phyloP scores from a whole-genome alignment of 2,113 vertebrate species.

The Hemiprocne comata region DNA sequence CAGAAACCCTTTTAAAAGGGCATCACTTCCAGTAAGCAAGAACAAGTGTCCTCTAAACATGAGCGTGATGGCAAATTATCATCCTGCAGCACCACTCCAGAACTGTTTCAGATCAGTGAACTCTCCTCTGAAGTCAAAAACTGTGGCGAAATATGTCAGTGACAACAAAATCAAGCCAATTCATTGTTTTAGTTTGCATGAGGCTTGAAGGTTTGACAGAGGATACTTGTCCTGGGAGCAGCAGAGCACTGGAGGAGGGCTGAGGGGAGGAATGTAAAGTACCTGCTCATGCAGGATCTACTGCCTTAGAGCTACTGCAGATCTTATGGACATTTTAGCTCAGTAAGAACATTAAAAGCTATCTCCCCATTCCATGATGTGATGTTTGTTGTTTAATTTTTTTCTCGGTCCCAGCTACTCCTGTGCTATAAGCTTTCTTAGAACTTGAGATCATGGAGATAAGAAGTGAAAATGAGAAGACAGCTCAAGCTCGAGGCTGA shows the following conservation, averaged over 20 bases:
- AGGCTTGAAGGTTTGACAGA: conserved; percentile 6
- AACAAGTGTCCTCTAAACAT: accelerated
- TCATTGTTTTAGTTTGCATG: background rate
- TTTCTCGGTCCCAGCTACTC: background rate
- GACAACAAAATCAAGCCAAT: background rate
- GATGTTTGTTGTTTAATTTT: background rate
- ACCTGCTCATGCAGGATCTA: background rate
- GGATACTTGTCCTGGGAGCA: background rate
- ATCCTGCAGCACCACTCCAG: background rate
- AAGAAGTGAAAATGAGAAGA: background rate
- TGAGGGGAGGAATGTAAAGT: background rate
- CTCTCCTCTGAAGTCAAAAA: background rate
- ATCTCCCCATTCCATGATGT: accelerated
- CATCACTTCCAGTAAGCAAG: accelerated
- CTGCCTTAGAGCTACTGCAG: background rate
- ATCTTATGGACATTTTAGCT: background rate
- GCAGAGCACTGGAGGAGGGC: background rate
- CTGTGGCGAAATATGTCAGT: background rate
- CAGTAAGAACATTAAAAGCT: background rate
- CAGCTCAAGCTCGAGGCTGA: background rate
- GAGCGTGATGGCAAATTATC: background rate
- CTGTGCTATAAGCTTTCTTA: background rate
- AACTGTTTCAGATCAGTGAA: background rate
- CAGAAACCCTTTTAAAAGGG: background rate
- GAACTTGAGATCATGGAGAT: background rate